Percentiles rank a stretch among this genome's conserved stretches.
Conservation (phyloP, 2,888 invertebrate genomes). For the Gymnosoma rotundatum region DNA sequence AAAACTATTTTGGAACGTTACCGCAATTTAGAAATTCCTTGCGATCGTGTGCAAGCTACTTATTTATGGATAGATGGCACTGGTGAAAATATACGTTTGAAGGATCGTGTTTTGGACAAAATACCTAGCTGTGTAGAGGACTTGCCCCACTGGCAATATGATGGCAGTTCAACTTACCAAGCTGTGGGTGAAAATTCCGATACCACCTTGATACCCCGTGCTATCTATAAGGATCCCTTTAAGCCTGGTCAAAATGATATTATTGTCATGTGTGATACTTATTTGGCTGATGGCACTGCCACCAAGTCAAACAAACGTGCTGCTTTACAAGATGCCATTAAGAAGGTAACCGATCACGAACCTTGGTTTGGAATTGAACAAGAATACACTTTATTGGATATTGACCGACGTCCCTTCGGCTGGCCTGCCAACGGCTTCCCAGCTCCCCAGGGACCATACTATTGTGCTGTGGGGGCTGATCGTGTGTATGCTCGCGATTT, state of each 20-base stretch:
- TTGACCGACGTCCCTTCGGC: conserved; percentile 86
- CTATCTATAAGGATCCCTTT: conserved; percentile 91
- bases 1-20: conserved; percentile 88
- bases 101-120: conserved; percentile 87
- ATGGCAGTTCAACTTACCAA: conserved; percentile 88
- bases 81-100: conserved; percentile 86
- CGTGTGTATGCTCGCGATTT: conserved; percentile 90
- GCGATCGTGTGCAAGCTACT: conserved; percentile 84
- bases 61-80: conserved; percentile 91
- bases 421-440: conserved; percentile 88
- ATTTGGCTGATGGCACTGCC: conserved; percentile 84
- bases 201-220: conserved; percentile 88
- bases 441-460: conserved; percentile 89
- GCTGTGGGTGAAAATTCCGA: conserved; percentile 86
- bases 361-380: conserved; percentile 90
- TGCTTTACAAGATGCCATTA: conserved; percentile 83
- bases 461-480: conserved; percentile 91
- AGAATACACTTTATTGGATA: conserved; percentile 84
- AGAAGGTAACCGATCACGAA: conserved; percentile 85
- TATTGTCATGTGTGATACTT: conserved; percentile 89
- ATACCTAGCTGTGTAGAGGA: conserved; percentile 85
- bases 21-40: conserved; percentile 84
- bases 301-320: conserved; percentile 83
- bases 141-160: conserved; percentile 89
- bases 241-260: conserved; percentile 87